Evolutionary conservation across 2,888 invertebrate genomes (phyloP), one percentile per base, ranked within the genome.

Genomic region (Lobophora halterata): DNA sequence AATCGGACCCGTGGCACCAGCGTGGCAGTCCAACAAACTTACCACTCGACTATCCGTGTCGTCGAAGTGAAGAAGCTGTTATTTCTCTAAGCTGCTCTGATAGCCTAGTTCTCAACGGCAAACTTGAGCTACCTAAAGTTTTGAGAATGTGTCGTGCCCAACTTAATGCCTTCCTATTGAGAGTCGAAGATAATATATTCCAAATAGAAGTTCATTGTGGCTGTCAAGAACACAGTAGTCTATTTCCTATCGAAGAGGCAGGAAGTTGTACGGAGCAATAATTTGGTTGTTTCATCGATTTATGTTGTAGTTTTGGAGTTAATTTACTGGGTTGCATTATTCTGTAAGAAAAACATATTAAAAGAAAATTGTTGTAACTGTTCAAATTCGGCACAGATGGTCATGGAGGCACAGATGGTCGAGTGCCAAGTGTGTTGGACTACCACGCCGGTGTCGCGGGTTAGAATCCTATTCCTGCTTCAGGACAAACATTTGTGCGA

Each of bases 51-150:
- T n/a, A n/a, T n/a, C n/a, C n/a, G n/a, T n/a, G n/a, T n/a, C n/a
- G n/a, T n/a, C 33, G 19, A 4, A 12, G 4, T 28, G 11, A 9
- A 5, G 7, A 10, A 12, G 27, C 39, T 40, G 14, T 20, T 16
- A 6, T 3, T 8, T 12, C 1, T 23, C n/a, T 38, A 2, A n/a
- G 10, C 34, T 33, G 13, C 6, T 3, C 51, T 69, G 69, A 79
- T 79, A 80, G 70, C 79, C 77, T 71, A 81, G 73, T 80, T 79
- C 64, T 52, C 47, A 41, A 58, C 52, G 54, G 52, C 48, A 43
- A 68, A 73, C 67, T 76, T 66, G 49, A 49, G 63, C 62, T 56
- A 57, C 49, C 24, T 39, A 49, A 72, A 79, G 64, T 72, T 75
- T 68, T 60, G 63, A 62, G 75, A 71, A 71, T 78, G 67, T 79